These are phyloP conservation scores for Alethe castanea DNA, from an alignment of 2,113 vertebrate genomes.

Conservation along the genomic window DNA sequence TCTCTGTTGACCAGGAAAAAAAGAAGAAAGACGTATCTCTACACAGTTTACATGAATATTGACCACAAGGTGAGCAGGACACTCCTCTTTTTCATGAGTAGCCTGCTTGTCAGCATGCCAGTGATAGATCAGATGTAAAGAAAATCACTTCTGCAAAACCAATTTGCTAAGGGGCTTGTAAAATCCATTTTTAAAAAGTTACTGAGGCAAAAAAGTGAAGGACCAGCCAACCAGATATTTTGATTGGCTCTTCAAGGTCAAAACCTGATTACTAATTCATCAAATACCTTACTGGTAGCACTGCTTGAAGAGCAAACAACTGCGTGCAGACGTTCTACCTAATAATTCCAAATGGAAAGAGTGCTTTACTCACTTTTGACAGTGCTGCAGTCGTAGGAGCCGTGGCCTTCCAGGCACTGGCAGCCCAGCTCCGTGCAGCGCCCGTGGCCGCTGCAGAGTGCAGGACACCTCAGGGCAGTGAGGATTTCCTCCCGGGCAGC, in stretches of 20 bases:
- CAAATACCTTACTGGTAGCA: constrained; percentile 57
- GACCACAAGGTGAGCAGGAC: constrained; percentile 50
- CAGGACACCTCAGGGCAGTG: constrained; percentile 71
- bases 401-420: constrained; percentile 71
- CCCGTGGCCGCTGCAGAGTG: constrained; percentile 74
- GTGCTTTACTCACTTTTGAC: constrained; percentile 70
- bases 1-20: not conserved
- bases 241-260: constrained; percentile 72
- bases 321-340: constrained; percentile 47
- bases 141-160: constrained; percentile 70
- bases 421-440: constrained; percentile 76
- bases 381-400: constrained; percentile 76
- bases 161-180: constrained; percentile 73
- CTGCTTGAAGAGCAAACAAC: constrained; percentile 68
- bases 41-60: constrained; percentile 30
- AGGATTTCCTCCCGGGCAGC: constrained; percentile 52
- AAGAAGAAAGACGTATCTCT: not conserved
- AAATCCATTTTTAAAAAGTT: constrained; percentile 74
- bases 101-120: constrained; percentile 42
- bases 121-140: constrained; percentile 69
- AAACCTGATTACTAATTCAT: constrained; percentile 74
- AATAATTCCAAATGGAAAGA: constrained; percentile 51
- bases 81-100: constrained; percentile 14
- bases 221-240: constrained; percentile 64
- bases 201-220: constrained; percentile 61